A percentile compares a stretch with the other conserved stretches of the same genome.
phyloP scores from a whole-genome alignment of 35 echinoderm and acorn worm genomes.

The Strongylocentrotus purpuratus region DNA sequence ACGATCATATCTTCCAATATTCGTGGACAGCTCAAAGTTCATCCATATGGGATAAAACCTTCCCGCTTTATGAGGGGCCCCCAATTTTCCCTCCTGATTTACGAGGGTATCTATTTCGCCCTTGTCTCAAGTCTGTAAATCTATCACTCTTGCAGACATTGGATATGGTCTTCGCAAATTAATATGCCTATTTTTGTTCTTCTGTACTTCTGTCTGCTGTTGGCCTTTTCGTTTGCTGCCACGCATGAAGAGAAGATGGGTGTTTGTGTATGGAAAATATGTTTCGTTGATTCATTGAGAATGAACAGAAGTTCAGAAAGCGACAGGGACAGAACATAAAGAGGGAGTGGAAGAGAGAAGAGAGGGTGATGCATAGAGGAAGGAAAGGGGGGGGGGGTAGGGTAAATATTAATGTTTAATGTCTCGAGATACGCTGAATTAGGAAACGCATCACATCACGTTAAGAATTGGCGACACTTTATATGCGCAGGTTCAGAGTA shows the following conservation, averaged over 20 bases:
- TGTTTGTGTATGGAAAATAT: background rate
- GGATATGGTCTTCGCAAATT: background rate
- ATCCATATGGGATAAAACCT: background rate
- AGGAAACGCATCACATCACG: background rate
- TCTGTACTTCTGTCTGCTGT: background rate
- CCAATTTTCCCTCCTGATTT: constrained; percentile 4
- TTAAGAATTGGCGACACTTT: background rate
- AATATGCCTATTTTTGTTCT: background rate
- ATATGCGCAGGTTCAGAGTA: background rate
- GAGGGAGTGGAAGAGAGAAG: background rate
- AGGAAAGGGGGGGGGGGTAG: background rate
- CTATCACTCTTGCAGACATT: background rate
- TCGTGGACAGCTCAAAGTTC: background rate
- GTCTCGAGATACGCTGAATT: background rate
- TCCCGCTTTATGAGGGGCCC: background rate
- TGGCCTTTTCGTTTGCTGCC: background rate
- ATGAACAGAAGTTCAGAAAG: background rate
- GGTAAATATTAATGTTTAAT: background rate
- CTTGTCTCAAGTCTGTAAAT: background rate
- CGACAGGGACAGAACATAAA: background rate
- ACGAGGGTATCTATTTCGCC: background rate
- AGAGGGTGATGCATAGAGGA: background rate
- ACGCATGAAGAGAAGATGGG: background rate
- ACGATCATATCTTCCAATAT: background rate
- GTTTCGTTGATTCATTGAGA: background rate